phyloP scores from a whole-genome alignment of 2,888 invertebrate species.

The Drosophila kokeensis region DNA sequence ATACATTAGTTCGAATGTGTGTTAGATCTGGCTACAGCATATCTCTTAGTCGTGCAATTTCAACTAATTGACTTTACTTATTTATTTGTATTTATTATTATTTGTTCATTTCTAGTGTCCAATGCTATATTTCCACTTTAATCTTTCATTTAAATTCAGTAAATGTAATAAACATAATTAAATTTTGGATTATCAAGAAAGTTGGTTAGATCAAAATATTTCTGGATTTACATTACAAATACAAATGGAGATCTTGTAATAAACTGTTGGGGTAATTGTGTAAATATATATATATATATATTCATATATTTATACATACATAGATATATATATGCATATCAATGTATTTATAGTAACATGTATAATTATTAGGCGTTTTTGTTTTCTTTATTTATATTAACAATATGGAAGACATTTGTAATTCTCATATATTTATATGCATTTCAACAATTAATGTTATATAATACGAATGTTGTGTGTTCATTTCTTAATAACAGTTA shows the following conservation, averaged over 20 bases:
- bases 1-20: not conserved
- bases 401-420: slow-evolving; percentile 83
- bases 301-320: slow-evolving; percentile 25
- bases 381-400: slow-evolving; percentile 65
- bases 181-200: slow-evolving; percentile 1
- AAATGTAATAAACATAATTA: not conserved
- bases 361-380: slow-evolving; percentile 24
- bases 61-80: not conserved
- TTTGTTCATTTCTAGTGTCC: not conserved
- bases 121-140: slow-evolving; percentile 3
- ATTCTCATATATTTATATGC: slow-evolving; percentile 66
- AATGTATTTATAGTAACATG: slow-evolving; percentile 41
- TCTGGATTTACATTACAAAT: not conserved
- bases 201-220: not conserved
- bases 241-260: slow-evolving; percentile 9
- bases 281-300: slow-evolving; percentile 33
- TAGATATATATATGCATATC: slow-evolving; percentile 27
- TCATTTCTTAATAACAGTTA: slow-evolving; percentile 37
- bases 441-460: slow-evolving; percentile 34
- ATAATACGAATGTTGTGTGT: slow-evolving; percentile 36
- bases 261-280: not conserved
- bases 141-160: slow-evolving; percentile 4
- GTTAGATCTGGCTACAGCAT: not conserved
- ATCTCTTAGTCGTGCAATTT: slow-evolving; percentile 1
- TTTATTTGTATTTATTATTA: not conserved